Base-by-base conservation (phyloP, 2,113 vertebrate genomes). In the Sisor rabdophorus region DNA sequence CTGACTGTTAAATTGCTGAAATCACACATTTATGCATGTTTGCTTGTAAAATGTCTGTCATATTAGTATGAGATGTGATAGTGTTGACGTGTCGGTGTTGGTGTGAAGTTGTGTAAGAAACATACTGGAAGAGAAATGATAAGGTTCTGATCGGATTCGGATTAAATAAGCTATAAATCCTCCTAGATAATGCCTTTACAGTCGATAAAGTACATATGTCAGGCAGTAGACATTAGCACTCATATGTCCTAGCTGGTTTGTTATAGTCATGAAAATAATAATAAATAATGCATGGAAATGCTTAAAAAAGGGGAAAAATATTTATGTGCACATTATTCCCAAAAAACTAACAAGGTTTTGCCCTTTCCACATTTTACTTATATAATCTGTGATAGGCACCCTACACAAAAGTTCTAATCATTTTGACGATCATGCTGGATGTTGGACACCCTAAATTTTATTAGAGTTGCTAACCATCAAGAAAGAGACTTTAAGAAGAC, bases 51-150 rank as follows among this genome's bases (percentile, higher is more conserved):
- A 1, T 40, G 19, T 20, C 10, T 30, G 26, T 20, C 47, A 22
- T 60, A 32, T 36, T 52, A 50, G 19, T 26, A 48, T 58, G 59
- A 65, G 24, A 19, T 26, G 56, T 54, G 60, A n/a, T n/a, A n/a
- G 77, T 71, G 72, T 44, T 22, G 55, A 48, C 73, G 52, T 64
- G 76, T 72, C 64, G 56, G 8, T 56, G 69, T 73, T 40, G 52
- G 71, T 30, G 28, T 44, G 36, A 24, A 44, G 56, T 11, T 69
- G 17, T 60, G 48, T 64, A 30, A 76, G 10, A 44, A 28, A 54
- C 24, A 24, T 3, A 12, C 17, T 63, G 26, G 12, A 4, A 20
- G 4, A n/a, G 19, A 71, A 71, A 54, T 54, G 26, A 47, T 12
- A 47, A 47, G 26, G 55, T 26, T 3, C 71, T n/a, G n/a, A n/a